These are phyloP conservation scores for Brachyalestes nurse DNA, from an alignment of 2,797 vertebrate genomes.

Conservation along the genomic window DNA sequence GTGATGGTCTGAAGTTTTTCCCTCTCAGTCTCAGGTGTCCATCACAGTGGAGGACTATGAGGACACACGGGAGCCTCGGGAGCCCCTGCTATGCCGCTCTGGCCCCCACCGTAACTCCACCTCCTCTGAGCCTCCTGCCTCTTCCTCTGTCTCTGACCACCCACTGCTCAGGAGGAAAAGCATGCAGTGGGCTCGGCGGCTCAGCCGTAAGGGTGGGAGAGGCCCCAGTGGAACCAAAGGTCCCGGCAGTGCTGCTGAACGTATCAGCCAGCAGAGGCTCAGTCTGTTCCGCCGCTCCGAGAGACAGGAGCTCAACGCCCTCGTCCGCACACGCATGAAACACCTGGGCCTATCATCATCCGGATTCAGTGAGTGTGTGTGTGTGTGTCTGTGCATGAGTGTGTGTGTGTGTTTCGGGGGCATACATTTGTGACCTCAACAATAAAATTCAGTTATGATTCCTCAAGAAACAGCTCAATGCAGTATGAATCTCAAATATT, in stretches of 20 bases:
- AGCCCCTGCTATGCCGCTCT: conserved; percentile 77
- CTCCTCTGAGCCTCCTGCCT: conserved; percentile 77
- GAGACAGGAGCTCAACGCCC: conserved; percentile 84
- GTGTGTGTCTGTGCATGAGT: conserved; percentile 12
- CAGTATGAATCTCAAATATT: background rate
- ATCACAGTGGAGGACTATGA: conserved; percentile 85
- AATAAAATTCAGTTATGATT: background rate
- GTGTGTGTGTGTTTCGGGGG: background rate
- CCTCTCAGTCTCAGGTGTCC: conserved; percentile 82
- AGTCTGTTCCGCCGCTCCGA: conserved; percentile 84
- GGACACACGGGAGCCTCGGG: conserved; percentile 82
- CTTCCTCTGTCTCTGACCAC: conserved; percentile 78
- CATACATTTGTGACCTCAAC: background rate
- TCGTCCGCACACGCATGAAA: conserved; percentile 85
- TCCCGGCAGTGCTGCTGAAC: conserved; percentile 78
- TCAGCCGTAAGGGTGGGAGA: conserved; percentile 83
- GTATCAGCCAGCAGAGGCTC: conserved; percentile 85
- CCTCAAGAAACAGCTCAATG: background rate
- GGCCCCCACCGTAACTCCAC: conserved; percentile 83
- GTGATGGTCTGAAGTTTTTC: background rate
- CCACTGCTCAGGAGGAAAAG: conserved; percentile 85
- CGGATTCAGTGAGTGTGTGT: conserved; percentile 80
- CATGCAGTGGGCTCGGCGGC: conserved; percentile 86
- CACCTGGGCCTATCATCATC: conserved; percentile 84
- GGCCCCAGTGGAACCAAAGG: conserved; percentile 75